Base-by-base conservation (phyloP, 2,888 invertebrate species). In the Fissipunctia ypsillon region DNA sequence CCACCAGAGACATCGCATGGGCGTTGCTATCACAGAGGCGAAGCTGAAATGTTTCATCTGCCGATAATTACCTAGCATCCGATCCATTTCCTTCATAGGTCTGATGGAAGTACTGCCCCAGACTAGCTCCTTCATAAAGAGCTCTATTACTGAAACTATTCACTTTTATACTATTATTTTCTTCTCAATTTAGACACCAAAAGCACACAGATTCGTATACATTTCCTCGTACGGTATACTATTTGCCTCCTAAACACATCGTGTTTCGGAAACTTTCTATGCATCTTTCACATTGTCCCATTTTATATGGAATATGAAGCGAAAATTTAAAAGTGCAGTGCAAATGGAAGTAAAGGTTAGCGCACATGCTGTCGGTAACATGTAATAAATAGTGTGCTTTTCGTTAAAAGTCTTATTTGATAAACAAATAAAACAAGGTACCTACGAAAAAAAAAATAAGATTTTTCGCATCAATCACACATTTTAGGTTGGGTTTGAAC, bases 331-430 rank as follows among this genome's bases (percentile, higher is more conserved):
- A 88, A 84, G 77, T 83, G 77, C 81, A 83, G 80, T 84, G 86
- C 85, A 88, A 90, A 91, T 87, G 85, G 82, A 80, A 86, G 80
- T 88, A 89, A 89, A 89, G 89, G 85, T 81, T 81, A 69, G 81
- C 84, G 85, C 85, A 74, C 71, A 82, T 66, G 61, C 9, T 48
- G 67, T 38, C 38, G 38, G 1, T 38, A 45, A 50, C 19, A 25
- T 31, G 35, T 38, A 0, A 54, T 22, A 38, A 12, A 28, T 19
- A 38, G 14, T 59, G 5, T 41, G 25, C 28, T 38, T 31, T 65
- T 19, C 16, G 6, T 73, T 14, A 48, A n/a, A 28, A 43, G 25
- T 43, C 12, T 14, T 22, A 25, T 50, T 54, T 54, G 10, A 28
- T 41, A 41, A 28, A 69, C 3, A 45, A 28, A n/a, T 50, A 38